Evolutionary conservation across 2,888 invertebrate species (phyloP), one percentile per base, ranked within the genome.

Genomic region (Agonum fuliginosum): DNA sequence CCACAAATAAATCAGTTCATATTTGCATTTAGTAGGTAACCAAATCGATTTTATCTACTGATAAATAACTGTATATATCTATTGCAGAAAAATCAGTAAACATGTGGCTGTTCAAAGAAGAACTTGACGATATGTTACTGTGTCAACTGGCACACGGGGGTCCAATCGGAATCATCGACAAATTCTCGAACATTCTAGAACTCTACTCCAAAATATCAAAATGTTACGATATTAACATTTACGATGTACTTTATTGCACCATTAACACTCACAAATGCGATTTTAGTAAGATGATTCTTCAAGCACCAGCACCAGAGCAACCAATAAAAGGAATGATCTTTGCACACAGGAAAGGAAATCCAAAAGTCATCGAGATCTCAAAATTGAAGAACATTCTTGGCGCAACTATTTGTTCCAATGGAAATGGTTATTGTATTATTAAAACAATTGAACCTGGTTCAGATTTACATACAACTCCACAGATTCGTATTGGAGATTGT

Each of bases 401-500:
- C 5, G 27, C 27, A 22, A 69, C 43, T 6, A 69, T 69, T n/a
- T 43, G 43, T 10, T 46, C 41, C 24, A 69, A 69, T 46, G 43
- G 69, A 10, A 69, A 43, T 12, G 69, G 46, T 2, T 46, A 24
- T 22, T 69, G 69, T 17, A 69, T 69, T 22, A 69, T 69, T 69
- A 46, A 46, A 14, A 14, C 69, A 14, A 69, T 69, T 46, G 69
- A 69, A 46, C 24, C 41, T 0, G 69, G 43, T 8, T 69, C 69
- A n/a, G 69, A 69, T 69, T 10, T 69, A 10, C 69, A 69, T 43
- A 24, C 69, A 5, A 69, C 69, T 5, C 69, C 69, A 1, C 69
- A 69, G 14, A 46, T 69, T 19, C 69, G 46, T 34, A 17, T 69
- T 41, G 69, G 69, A 0, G 69, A 69, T 43, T 46, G 46, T 22